Evolutionary conservation across 2,113 vertebrate genomes (phyloP).

Genomic region (Engystomops pustulosus): DNA sequence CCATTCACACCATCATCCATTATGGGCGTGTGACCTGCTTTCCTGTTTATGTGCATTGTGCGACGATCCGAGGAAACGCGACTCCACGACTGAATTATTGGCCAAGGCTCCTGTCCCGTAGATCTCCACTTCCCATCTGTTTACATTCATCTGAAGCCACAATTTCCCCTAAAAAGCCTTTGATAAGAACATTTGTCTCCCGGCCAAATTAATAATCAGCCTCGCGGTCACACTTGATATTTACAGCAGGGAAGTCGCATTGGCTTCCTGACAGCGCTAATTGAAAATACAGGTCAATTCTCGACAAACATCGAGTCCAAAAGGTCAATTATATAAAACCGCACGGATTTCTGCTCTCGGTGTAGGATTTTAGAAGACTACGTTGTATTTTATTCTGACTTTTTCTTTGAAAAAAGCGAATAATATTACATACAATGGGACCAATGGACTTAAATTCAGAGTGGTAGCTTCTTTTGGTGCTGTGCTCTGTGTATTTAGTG

Average conservation of each 20-base stretch:
- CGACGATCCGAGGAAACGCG: not conserved
- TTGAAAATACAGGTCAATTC: constrained; percentile 29
- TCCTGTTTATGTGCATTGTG: constrained; percentile 37
- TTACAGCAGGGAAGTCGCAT: constrained; percentile 17
- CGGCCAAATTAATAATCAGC: constrained; percentile 23
- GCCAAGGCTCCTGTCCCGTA: not conserved
- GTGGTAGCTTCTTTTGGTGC: too few species aligned
- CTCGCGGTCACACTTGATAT: not conserved
- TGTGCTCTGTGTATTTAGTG: too few species aligned
- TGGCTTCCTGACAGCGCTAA: constrained; percentile 35
- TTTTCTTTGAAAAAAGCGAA: too few species aligned
- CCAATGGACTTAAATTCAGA: too few species aligned
- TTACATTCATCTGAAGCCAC: constrained; percentile 25
- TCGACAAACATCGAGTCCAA: not conserved
- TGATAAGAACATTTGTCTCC: constrained; percentile 2
- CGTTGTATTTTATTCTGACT: too few species aligned
- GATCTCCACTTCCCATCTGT: not conserved
- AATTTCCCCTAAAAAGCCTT: constrained; percentile 23
- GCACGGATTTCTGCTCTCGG: not conserved
- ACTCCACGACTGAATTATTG: constrained; percentile 10
- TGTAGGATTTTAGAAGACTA: too few species aligned
- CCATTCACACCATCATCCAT: not conserved
- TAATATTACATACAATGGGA: too few species aligned
- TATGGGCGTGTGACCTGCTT: not conserved
- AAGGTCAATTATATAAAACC: constrained; percentile 26